Evolutionary conservation across 2,888 invertebrate species (phyloP).

Genomic region (Drosophila fulvimacula): DNA sequence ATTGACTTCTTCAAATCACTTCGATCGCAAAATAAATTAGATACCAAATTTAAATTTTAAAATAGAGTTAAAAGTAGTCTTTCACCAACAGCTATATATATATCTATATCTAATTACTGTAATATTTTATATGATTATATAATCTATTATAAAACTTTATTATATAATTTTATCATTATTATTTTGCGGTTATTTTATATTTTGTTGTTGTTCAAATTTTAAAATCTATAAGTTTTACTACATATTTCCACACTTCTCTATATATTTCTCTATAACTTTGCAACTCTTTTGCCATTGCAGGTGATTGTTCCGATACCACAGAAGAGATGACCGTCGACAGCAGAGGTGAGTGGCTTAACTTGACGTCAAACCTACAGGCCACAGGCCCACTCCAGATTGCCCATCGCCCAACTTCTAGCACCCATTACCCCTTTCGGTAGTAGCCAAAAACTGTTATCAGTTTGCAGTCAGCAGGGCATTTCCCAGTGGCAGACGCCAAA

Average conservation of each 20-base stretch:
- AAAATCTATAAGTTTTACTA: neutral
- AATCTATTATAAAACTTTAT: no score
- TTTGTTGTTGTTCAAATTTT: no score
- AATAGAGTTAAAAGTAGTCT: no score
- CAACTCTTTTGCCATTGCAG: slow-evolving; percentile 66
- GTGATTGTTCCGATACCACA: slow-evolving; percentile 84
- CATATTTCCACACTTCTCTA: neutral
- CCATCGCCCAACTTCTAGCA: neutral
- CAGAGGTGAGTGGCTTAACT: slow-evolving; percentile 80
- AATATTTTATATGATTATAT: no score
- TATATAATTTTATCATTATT: no score
- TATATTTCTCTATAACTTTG: neutral
- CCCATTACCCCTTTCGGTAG: slow-evolving; percentile 2
- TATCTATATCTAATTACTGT: no score
- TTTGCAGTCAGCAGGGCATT: slow-evolving; percentile 52
- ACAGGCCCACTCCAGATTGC: neutral
- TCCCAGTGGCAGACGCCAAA: slow-evolving; percentile 53
- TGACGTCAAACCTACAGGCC: neutral
- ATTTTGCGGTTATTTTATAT: no score
- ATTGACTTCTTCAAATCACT: no score
- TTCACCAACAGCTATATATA: no score
- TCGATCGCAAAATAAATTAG: no score
- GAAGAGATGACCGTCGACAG: slow-evolving; percentile 85
- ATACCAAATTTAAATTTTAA: no score
- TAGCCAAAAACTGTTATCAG: slow-evolving; percentile 54